A percentile compares a stretch with the other conserved stretches of the same genome.
Conservation (phyloP, 2,888 invertebrate genomes). For the Mechanitis messenoides region DNA sequence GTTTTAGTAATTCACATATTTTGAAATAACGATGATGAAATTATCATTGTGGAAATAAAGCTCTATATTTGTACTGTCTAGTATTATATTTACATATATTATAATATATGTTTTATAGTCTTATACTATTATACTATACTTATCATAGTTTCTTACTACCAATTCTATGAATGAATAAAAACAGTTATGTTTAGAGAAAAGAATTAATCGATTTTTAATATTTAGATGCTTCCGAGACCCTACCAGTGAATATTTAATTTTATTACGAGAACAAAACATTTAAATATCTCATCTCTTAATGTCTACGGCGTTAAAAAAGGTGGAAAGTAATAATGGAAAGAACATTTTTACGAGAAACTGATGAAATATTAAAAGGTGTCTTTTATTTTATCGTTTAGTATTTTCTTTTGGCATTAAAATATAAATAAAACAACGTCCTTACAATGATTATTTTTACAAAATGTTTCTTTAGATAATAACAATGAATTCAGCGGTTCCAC, state of each 20-base stretch:
- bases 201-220: too few species aligned
- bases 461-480: too few species aligned
- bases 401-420: too few species aligned
- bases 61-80: not conserved
- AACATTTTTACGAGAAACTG: conserved; percentile 3
- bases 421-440: too few species aligned
- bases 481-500: too few species aligned
- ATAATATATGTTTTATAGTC: too few species aligned
- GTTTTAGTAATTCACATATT: not conserved
- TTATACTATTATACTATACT: too few species aligned
- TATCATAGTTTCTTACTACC: too few species aligned
- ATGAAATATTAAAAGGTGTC: not conserved
- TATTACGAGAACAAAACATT: conserved; percentile 8
- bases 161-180: too few species aligned
- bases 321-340: not conserved
- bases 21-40: conserved; percentile 1
- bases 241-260: conserved; percentile 10
- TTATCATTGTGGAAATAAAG: too few species aligned
- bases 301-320: conserved; percentile 1
- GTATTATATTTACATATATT: not conserved
- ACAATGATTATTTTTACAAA: too few species aligned
- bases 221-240: not conserved
- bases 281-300: conserved; percentile 6
- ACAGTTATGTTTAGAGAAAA: too few species aligned
- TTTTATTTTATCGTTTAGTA: not conserved